Conservation (phyloP, 2,888 invertebrate genomes). For the Dione vanillae region DNA sequence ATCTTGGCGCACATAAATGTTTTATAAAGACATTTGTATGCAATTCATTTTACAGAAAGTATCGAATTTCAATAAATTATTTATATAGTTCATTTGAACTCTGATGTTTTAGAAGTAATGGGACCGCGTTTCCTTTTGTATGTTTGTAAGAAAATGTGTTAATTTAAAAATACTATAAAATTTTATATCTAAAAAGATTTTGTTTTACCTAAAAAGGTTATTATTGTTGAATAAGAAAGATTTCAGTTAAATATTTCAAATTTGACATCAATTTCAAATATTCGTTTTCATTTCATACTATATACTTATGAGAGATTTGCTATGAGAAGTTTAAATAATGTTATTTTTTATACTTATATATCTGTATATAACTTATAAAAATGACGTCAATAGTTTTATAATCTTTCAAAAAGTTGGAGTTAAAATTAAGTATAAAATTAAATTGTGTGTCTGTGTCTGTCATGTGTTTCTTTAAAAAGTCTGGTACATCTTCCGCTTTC, state of each 20-base stretch:
- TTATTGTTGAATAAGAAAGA: too few species aligned
- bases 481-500: background rate
- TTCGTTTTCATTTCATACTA: background rate
- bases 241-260: too few species aligned
- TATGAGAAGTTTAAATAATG: too few species aligned
- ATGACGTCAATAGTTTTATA: too few species aligned
- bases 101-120: background rate
- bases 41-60: background rate
- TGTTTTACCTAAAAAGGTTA: too few species aligned
- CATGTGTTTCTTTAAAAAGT: background rate
- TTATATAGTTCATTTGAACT: constrained; percentile 1
- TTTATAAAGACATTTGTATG: constrained; percentile 21
- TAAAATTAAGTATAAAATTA: too few species aligned
- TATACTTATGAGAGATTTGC: too few species aligned
- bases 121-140: background rate
- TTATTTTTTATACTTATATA: too few species aligned
- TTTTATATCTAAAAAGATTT: too few species aligned
- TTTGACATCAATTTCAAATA: background rate
- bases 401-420: too few species aligned
- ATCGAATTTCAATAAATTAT: constrained; percentile 14
- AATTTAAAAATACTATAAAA: background rate
- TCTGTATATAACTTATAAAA: too few species aligned
- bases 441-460: too few species aligned
- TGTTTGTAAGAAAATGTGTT: background rate
- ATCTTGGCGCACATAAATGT: constrained; percentile 9